Conservation (phyloP, 2,888 invertebrate species). For the Limnephilus marmoratus region DNA sequence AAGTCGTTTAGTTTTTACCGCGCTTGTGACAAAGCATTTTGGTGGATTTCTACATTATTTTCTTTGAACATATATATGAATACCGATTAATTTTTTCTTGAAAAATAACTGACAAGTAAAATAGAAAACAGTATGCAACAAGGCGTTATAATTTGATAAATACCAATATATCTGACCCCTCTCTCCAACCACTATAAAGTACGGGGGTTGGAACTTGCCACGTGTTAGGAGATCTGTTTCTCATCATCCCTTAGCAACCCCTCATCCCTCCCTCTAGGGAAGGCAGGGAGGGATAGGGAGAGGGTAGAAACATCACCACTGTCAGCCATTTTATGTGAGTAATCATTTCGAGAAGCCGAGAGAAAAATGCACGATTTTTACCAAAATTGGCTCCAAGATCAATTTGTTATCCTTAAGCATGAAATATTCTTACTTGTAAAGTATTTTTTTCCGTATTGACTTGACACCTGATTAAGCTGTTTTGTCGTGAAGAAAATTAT, state of each 20-base stretch:
- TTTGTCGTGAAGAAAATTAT: no score
- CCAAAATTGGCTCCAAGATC: neutral
- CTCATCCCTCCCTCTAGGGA: neutral
- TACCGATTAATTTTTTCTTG: no score
- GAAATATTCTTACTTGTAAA: no score
- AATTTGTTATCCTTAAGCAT: neutral
- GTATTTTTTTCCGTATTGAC: no score
- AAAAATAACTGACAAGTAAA: no score
- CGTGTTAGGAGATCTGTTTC: neutral
- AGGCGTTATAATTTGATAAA: no score
- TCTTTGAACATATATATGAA: no score
- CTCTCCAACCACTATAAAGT: neutral
- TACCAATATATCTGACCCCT: neutral
- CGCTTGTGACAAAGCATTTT: no score
- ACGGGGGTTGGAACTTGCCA: neutral
- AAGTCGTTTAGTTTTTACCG: no score
- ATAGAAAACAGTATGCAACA: no score
- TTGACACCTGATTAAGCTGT: no score
- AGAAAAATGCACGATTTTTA: neutral
- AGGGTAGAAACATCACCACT: neutral
- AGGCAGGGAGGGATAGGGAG: neutral
- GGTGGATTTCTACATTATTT: no score
- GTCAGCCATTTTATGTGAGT: neutral
- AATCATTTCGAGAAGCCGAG: neutral
- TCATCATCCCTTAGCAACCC: neutral